phyloP scores from a whole-genome alignment of 2,888 invertebrate genomes.

The Sarcophaga carnaria region DNA sequence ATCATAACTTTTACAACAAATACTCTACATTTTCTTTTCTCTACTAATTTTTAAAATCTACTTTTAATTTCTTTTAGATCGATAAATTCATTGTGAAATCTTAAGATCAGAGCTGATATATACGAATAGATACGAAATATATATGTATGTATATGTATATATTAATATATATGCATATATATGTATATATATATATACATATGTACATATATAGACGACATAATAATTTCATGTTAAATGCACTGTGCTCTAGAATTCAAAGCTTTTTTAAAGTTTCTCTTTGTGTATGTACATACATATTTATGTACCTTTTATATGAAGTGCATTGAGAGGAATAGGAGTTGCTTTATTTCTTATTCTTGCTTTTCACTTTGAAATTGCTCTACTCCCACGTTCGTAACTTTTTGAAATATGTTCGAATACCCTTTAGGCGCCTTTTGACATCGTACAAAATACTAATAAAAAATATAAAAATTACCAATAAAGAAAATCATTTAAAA shows the following conservation, averaged over 20 bases:
- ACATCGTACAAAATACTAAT: slow-evolving; percentile 41
- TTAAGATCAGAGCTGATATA: no score
- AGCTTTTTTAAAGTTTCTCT: slow-evolving; percentile 15
- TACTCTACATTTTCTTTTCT: no score
- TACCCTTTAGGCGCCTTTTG: slow-evolving; percentile 69
- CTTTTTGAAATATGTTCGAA: slow-evolving; percentile 47
- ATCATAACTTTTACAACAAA: no score
- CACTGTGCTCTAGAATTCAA: background rate
- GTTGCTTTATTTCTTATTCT: slow-evolving; percentile 41
- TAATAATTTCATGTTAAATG: no score
- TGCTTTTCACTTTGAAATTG: slow-evolving; percentile 52
- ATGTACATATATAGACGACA: background rate
- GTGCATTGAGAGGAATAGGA: slow-evolving; percentile 38
- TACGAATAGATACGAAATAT: background rate
- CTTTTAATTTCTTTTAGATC: no score
- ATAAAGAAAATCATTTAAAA: slow-evolving; percentile 48
- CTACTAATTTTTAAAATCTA: no score
- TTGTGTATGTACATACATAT: background rate
- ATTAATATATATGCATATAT: background rate
- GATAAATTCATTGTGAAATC: no score
- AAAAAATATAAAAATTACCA: background rate
- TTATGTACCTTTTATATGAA: slow-evolving; percentile 27
- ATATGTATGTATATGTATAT: background rate
- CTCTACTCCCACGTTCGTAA: slow-evolving; percentile 59
- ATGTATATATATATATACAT: background rate